These are phyloP conservation scores for Etia nguti DNA, from an alignment of 2,113 vertebrate genomes.

Conservation along the genomic window DNA sequence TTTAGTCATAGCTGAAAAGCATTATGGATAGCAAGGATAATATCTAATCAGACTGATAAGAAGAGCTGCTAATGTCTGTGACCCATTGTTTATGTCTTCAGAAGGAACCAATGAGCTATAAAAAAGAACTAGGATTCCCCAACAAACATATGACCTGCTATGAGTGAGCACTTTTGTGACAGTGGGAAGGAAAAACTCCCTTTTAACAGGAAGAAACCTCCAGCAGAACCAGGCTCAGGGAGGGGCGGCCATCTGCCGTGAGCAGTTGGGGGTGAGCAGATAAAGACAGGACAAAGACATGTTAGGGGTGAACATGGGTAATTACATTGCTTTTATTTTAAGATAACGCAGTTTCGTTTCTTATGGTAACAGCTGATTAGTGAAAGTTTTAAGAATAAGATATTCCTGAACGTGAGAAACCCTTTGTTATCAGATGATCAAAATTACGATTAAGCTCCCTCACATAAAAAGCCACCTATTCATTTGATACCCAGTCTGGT, in stretches of 20 bases:
- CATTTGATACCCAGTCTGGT: background rate
- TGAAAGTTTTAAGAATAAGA: background rate
- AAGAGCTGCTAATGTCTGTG: background rate
- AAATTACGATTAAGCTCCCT: background rate
- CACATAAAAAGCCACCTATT: background rate
- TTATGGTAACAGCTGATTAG: background rate
- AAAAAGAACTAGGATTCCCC: background rate
- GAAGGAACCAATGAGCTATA: background rate
- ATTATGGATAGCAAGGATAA: rapidly evolving
- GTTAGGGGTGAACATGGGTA: background rate
- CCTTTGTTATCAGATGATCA: background rate
- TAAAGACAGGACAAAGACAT: background rate
- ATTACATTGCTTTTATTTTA: background rate
- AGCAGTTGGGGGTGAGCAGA: rapidly evolving
- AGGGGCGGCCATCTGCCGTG: rapidly evolving
- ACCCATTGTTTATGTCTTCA: rapidly evolving
- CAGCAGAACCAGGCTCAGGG: background rate
- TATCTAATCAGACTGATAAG: background rate
- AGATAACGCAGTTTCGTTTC: background rate
- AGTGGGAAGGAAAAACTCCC: background rate
- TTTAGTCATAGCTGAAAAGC: background rate
- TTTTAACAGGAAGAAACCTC: background rate
- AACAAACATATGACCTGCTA: rapidly evolving
- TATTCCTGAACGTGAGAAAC: background rate
- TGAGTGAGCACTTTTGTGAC: background rate